These are phyloP conservation scores for Nomada fucata DNA, from an alignment of 2,888 invertebrate genomes.

Conservation along the genomic window DNA sequence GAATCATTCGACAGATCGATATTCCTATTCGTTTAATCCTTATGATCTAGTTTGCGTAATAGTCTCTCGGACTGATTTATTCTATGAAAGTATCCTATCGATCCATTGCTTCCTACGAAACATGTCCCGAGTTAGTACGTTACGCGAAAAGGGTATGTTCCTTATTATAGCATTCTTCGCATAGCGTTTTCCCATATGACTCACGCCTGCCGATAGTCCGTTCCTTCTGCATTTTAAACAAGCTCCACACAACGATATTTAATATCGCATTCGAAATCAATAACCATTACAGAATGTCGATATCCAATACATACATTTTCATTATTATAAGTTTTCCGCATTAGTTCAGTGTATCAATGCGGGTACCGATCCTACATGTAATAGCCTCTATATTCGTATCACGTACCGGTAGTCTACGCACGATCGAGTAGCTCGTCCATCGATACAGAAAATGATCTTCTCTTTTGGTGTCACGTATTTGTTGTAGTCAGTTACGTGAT, in stretches of 20 bases:
- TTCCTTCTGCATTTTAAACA: constrained; percentile 29
- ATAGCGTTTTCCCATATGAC: constrained; percentile 57
- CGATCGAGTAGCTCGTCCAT: not conserved
- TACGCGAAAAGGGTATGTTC: constrained; percentile 25
- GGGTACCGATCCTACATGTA: too few relatives aligned
- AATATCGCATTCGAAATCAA: constrained; percentile 3
- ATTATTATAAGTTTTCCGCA: not conserved
- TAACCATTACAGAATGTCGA: not conserved
- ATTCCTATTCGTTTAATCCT: too few relatives aligned
- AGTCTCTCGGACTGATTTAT: constrained; percentile 10
- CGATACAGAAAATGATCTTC: constrained; percentile 28
- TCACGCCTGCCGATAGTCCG: constrained; percentile 66
- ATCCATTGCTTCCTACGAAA: not conserved
- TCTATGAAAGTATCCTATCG: constrained; percentile 9
- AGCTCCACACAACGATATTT: not conserved
- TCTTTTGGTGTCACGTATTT: too few relatives aligned
- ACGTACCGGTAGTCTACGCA: not conserved
- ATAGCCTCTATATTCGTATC: too few relatives aligned
- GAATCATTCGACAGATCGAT: too few relatives aligned
- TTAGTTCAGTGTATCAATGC: not conserved
- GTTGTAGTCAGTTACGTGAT: too few relatives aligned
- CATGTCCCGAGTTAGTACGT: constrained; percentile 5
- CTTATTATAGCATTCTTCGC: constrained; percentile 68
- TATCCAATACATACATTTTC: not conserved
- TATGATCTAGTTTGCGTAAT: constrained; percentile 1